These are phyloP conservation scores for Platanista minor DNA, from an alignment of 2,113 vertebrate species.

Conservation along the genomic window DNA sequence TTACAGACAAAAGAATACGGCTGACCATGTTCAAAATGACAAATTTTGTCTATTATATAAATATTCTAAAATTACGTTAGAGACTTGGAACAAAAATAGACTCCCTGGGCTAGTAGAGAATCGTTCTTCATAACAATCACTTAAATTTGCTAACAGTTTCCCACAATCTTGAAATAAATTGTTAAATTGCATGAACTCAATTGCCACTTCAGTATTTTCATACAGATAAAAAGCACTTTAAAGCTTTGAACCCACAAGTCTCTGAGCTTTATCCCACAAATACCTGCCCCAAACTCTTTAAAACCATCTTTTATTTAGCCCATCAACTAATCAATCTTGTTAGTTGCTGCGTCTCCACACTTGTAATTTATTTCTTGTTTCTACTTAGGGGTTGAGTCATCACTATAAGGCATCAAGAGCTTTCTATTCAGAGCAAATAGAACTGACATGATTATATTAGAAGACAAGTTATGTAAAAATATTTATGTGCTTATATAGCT, in stretches of 20 bases:
- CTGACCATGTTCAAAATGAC: neutral
- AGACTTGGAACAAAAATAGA: neutral
- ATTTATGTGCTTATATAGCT: neutral
- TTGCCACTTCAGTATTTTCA: neutral
- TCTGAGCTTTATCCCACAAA: neutral
- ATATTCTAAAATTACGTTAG: neutral
- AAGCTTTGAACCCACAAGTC: neutral
- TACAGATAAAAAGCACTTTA: neutral
- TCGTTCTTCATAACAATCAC: neutral
- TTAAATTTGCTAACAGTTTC: neutral
- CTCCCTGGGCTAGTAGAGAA: no score
- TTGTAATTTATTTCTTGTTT: constrained; percentile 66
- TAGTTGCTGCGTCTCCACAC: constrained; percentile 59
- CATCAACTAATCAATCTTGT: constrained; percentile 63
- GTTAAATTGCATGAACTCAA: neutral
- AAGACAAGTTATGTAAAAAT: constrained; percentile 41
- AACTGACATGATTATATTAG: constrained; percentile 53
- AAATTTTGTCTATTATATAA: neutral
- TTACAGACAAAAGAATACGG: neutral
- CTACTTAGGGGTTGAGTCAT: constrained; percentile 59
- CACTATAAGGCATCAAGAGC: constrained; percentile 56
- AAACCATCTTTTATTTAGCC: constrained; percentile 65
- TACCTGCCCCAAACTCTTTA: neutral
- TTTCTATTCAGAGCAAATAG: constrained; percentile 52
- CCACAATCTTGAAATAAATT: constrained; percentile 14